Evolutionary conservation across 1,140 invertebrate genomes (phyloP).

Genomic region (Drosophila rufa): DNA sequence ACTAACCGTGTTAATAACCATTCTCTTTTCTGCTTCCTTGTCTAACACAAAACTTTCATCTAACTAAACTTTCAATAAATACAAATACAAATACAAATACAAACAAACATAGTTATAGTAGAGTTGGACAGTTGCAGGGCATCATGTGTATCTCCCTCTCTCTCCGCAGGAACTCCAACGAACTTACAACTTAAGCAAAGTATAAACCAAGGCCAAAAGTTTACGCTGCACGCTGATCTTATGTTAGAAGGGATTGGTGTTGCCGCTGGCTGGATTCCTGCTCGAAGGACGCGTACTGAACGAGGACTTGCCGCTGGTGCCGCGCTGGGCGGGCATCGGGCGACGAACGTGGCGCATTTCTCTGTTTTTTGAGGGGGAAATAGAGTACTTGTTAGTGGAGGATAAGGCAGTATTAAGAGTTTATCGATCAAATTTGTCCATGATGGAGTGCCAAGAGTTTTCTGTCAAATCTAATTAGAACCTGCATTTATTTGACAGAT

Average conservation of each 20-base stretch:
- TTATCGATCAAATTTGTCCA: constrained; percentile 5
- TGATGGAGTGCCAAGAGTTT: neutral
- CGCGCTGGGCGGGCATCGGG: constrained; percentile 82
- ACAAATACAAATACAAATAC: constrained; percentile 68
- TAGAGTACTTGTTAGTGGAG: constrained; percentile 33
- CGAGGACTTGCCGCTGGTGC: constrained; percentile 80
- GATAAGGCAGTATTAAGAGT: neutral
- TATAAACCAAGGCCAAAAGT: constrained; percentile 85
- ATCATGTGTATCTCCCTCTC: constrained; percentile 26
- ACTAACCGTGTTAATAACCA: constrained; percentile 82
- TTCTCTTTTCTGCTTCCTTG: constrained; percentile 34
- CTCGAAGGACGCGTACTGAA: constrained; percentile 82
- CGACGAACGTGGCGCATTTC: constrained; percentile 88
- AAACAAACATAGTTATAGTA: constrained; percentile 76
- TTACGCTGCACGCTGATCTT: constrained; percentile 85
- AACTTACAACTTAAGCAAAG: constrained; percentile 85
- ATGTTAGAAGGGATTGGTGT: constrained; percentile 85
- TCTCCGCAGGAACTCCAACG: constrained; percentile 47
- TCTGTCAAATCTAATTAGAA: neutral
- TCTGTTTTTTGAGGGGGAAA: constrained; percentile 39
- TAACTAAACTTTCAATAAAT: constrained; percentile 83
- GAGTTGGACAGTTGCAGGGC: constrained; percentile 41
- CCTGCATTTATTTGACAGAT: too few species aligned
- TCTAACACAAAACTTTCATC: constrained; percentile 68
- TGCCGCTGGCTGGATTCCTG: constrained; percentile 80